Base-by-base conservation (phyloP, 1,140 invertebrate genomes). In the Amyelois transitella region DNA sequence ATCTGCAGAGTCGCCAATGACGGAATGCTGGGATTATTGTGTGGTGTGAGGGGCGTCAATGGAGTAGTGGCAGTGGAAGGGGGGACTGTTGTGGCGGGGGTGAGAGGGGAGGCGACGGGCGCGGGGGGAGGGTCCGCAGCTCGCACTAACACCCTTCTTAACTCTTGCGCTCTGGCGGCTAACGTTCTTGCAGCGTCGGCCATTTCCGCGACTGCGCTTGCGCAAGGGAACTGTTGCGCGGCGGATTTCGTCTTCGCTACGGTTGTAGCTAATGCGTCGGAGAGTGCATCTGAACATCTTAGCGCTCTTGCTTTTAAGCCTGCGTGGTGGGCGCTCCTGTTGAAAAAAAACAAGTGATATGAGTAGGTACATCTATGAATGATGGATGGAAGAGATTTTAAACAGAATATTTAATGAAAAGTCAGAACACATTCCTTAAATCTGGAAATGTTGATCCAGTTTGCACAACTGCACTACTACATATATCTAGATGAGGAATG, bases 161-260 rank as follows among this genome's bases (percentile, higher is more conserved):
- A 49, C 2, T 87, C 84, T n/a, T 75, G 72, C 2, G 81, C 84
- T 1, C 81, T 59, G 0, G 68, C 71, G 0, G 82, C 75, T 14
- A 87, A 53, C 6, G 64, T 64, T 18, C 75, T 62, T 17, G 98
- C 94, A 8, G 95, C 92, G 79, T 97, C 96, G 0, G 97, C 96
- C 96, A 98, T 98, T 61, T 96, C 95, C 64, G 97, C 96, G 0
- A 98, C 96, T 0, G 96, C 96, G 17, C 91, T 91, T 0, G 97
- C 95, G 69, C 94, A 96, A 0, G 96, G 97, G 77, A 97, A 98
- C 82, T 97, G 94, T 38, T 96, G 90, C 1, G 96, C 96, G 1
- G 96, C 96, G 62, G 92, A 93, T 86, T 98, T 98, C 0, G 96
- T 97, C 72, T 96, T 96, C 8, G 91, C 90, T 0, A 98, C 96